Evolutionary conservation across 1,140 invertebrate genomes (phyloP), one percentile per base, ranked within the genome.

Genomic region (Drosophila tropicalis): DNA sequence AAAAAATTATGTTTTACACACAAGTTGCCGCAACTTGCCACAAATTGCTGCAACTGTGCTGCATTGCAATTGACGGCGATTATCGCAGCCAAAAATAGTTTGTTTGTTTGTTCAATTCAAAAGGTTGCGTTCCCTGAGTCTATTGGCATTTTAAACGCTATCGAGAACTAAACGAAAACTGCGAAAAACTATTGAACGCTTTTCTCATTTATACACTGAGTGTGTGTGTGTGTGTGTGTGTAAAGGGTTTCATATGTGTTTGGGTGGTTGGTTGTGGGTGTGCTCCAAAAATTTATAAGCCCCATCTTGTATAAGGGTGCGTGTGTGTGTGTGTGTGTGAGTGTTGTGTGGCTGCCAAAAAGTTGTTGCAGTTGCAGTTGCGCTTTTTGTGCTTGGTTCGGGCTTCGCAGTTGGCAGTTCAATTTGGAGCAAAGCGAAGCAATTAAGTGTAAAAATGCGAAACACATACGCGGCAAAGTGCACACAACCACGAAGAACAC

Each of bases 361-460:
- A 78, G 75, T 78, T 78, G 77, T 81, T 85, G 81, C 81, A 66
- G 81, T 61, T 85, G 76, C 70, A 36, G 67, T 74, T 70, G 75
- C 71, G 79, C 82, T 87, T 86, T 86, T 86, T 17, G 63, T 62
- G 67, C 40, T 12, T 15, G 22, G 25, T 15, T 51, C 41, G 19
- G 9, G 29, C 17, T 29, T 54, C 17, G 22, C 75, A 47, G 44
- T 63, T 72, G 73, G 66, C 71, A 65, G 83, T 80, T 89, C 83
- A 86, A 86, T 80, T 85, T 83, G 83, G 69, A 72, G 83, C 76
- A 82, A 86, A 86, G 75, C 83, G 83, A 55, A 86, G 83, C 83
- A 86, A 86, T 86, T 86, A 86, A 89, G 84, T 86, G 83, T 86
- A 86, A 86, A 86, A 86, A 86, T 86, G 83, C 84, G 83, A 86